These are phyloP conservation scores for Bambusicola thoracicus DNA, from an alignment of 2,113 vertebrate species.

Conservation along the genomic window DNA sequence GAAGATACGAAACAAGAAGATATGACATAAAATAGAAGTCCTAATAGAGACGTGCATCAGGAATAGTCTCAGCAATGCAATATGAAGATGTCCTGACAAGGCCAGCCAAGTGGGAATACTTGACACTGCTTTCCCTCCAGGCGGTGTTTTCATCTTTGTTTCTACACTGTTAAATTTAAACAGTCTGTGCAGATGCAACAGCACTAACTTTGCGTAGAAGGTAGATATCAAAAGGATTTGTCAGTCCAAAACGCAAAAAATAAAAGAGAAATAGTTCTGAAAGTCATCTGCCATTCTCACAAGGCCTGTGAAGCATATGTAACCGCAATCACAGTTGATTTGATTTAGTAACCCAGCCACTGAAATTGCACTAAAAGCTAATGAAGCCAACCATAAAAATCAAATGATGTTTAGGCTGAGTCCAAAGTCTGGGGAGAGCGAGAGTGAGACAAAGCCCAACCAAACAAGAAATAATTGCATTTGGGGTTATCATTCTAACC, in stretches of 20 bases:
- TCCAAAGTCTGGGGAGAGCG: conserved; percentile 24
- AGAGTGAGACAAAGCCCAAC: not conserved
- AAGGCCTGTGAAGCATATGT: conserved; percentile 36
- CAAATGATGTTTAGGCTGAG: conserved; percentile 20
- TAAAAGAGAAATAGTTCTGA: not conserved
- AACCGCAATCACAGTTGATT: conserved; percentile 32
- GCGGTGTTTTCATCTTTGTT: conserved; percentile 37
- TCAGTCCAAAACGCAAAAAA: conserved; percentile 32
- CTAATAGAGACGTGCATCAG: not conserved
- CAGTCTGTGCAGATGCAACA: conserved; percentile 15
- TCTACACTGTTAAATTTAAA: conserved; percentile 53
- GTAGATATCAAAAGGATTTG: conserved; percentile 35
- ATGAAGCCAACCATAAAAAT: conserved; percentile 53
- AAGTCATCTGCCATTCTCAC: not conserved
- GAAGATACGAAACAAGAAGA: not conserved
- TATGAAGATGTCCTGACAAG: conserved; percentile 1
- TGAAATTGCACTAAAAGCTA: conserved; percentile 45
- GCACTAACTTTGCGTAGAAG: conserved; percentile 39
- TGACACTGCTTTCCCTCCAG: conserved; percentile 33
- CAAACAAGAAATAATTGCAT: conserved; percentile 1
- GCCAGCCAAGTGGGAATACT: not conserved
- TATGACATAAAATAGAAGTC: not conserved
- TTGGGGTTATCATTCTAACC: conserved; percentile 3
- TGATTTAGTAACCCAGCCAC: conserved; percentile 50
- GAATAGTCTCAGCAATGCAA: not conserved